phyloP scores from a whole-genome alignment of 2,888 invertebrate species.

The Leptinotarsa rubiginosa region DNA sequence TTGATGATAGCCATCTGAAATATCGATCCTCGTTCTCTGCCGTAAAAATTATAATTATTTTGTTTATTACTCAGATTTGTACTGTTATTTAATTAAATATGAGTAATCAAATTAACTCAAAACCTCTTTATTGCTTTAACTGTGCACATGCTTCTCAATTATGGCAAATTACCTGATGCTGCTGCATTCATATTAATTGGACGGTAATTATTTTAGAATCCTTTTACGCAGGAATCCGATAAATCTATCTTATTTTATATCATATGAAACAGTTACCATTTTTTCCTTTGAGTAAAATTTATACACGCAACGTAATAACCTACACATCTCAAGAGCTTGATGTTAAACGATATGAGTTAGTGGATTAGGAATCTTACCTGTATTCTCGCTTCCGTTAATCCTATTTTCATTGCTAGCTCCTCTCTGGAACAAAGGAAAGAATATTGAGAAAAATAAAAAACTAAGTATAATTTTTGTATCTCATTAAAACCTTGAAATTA shows the following conservation, averaged over 20 bases:
- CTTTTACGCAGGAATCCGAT: conserved; percentile 39
- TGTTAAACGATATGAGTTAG: conserved; percentile 14
- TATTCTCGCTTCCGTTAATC: conserved; percentile 92
- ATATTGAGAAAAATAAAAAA: not conserved
- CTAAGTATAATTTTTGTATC: too few species aligned
- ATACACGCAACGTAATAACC: conserved; percentile 28
- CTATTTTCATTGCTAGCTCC: conserved; percentile 94
- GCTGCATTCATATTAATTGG: conserved; percentile 43
- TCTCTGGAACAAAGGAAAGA: conserved; percentile 77
- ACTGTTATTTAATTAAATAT: conserved; percentile 54
- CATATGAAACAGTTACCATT: conserved; percentile 35
- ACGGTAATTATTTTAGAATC: conserved; percentile 36
- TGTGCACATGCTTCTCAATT: conserved; percentile 42
- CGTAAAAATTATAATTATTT: conserved; percentile 52
- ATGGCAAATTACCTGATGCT: conserved; percentile 42
- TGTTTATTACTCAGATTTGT: conserved; percentile 53
- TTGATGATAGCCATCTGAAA: conserved; percentile 30
- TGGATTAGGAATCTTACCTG: conserved; percentile 74
- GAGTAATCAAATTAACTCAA: conserved; percentile 53
- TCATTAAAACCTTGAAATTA: too few species aligned
- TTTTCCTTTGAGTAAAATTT: not conserved
- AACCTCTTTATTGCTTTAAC: conserved; percentile 40
- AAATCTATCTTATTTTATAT: conserved; percentile 41
- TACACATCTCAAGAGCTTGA: conserved; percentile 8
- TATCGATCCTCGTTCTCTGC: conserved; percentile 33